Evolutionary conservation across 2,797 vertebrate species (phyloP).

Genomic region (Meriones psammophilus): DNA sequence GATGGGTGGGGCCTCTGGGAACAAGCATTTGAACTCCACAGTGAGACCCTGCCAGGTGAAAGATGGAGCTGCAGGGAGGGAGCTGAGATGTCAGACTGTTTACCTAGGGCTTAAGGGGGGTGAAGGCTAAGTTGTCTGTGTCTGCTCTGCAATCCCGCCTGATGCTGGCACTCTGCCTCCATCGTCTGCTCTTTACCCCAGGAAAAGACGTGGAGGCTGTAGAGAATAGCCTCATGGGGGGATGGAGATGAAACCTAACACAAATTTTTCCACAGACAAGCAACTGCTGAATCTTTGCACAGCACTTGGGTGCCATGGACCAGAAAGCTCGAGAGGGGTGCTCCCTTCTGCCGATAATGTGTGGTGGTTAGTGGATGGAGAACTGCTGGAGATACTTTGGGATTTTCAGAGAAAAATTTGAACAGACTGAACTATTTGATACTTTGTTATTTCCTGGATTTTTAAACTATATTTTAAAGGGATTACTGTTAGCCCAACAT

Average conservation of each 20-base stretch:
- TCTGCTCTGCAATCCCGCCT: not conserved
- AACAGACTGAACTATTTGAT: not conserved
- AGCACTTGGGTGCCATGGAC: not conserved
- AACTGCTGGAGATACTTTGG: not conserved
- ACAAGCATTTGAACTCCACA: not conserved
- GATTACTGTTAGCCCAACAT: not conserved
- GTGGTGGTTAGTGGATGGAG: not conserved
- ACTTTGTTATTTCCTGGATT: constrained; percentile 47
- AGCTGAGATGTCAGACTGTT: not conserved
- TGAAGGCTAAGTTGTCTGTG: not conserved
- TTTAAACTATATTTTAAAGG: constrained; percentile 6
- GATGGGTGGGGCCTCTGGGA: not conserved
- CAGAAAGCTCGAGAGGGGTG: not conserved
- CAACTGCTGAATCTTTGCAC: not conserved
- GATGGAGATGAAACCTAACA: not conserved
- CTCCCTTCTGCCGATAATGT: not conserved
- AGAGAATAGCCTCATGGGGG: not conserved
- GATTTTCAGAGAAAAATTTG: constrained; percentile 17
- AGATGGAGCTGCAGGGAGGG: not conserved
- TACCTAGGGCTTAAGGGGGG: not conserved
- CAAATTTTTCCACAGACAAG: not conserved
- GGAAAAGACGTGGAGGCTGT: not conserved
- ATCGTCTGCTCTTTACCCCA: not conserved
- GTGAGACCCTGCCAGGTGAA: not conserved
- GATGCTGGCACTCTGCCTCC: not conserved